phyloP scores from a whole-genome alignment of 2,888 invertebrate species.

The Craniophora ligustri region DNA sequence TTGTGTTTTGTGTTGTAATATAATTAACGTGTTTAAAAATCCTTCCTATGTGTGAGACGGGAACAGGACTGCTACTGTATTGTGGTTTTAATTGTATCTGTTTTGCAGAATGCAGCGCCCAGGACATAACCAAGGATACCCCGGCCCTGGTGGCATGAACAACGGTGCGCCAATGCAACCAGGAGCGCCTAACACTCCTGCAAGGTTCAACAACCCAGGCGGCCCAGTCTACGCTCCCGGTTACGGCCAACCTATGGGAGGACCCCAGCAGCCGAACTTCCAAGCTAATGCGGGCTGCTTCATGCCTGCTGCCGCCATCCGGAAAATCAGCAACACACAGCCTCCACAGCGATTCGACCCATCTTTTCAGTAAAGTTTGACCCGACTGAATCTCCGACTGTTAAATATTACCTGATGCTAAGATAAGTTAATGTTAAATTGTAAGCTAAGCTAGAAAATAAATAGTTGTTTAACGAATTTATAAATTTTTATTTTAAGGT shows the following conservation, averaged over 20 bases:
- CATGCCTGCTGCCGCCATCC: slow-evolving; percentile 71
- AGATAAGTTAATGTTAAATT: slow-evolving; percentile 43
- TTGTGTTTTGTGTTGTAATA: not conserved
- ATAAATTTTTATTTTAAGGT: slow-evolving; percentile 5
- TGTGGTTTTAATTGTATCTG: not conserved
- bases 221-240: slow-evolving; percentile 61
- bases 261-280: slow-evolving; percentile 52
- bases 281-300: slow-evolving; percentile 64
- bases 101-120: slow-evolving; percentile 79
- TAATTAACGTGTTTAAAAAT: not conserved
- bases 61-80: not conserved
- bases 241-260: slow-evolving; percentile 58
- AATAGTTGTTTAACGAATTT: slow-evolving; percentile 25
- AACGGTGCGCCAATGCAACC: slow-evolving; percentile 55
- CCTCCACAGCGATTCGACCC: slow-evolving; percentile 63
- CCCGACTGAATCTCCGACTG: slow-evolving; percentile 49
- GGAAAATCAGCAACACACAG: slow-evolving; percentile 66
- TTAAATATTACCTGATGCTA: slow-evolving; percentile 29
- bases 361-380: slow-evolving; percentile 51
- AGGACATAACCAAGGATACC: slow-evolving; percentile 60
- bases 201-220: slow-evolving; percentile 40
- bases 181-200: slow-evolving; percentile 48
- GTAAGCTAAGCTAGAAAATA: slow-evolving; percentile 30
- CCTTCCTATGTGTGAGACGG: not conserved
- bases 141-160: slow-evolving; percentile 49